phyloP scores from a whole-genome alignment of 2,113 vertebrate genomes.

The Callocephalon fimbriatum region DNA sequence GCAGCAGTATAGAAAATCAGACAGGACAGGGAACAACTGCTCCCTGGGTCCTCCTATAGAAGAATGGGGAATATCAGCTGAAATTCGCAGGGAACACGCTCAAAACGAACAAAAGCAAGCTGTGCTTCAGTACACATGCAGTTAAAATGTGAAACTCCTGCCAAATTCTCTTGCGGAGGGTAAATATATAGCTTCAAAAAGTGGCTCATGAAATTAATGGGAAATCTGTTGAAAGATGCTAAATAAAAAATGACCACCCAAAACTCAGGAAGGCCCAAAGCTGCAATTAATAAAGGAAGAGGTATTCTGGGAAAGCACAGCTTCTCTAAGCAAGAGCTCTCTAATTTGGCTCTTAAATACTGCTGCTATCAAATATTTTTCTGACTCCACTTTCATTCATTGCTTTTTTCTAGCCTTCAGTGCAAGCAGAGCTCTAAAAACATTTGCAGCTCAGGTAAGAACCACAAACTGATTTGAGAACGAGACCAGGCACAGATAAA shows the following conservation, averaged over 20 bases:
- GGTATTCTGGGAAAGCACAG: neutral
- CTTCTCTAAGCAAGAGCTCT: neutral
- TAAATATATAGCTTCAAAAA: neutral
- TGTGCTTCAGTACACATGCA: neutral
- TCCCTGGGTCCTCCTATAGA: neutral
- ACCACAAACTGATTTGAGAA: neutral
- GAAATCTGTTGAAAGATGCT: neutral
- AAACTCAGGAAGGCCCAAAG: neutral
- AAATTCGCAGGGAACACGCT: neutral
- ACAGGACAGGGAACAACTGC: neutral
- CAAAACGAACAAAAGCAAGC: neutral
- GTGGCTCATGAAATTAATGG: neutral
- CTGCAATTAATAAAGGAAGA: neutral
- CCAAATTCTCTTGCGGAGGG: neutral
- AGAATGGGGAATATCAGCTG: neutral
- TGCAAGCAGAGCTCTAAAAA: neutral
- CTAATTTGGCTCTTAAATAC: neutral
- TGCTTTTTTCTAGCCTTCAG: conserved; percentile 48
- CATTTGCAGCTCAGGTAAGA: conserved; percentile 61
- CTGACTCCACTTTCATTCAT: conserved; percentile 1
- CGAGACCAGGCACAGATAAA: neutral
- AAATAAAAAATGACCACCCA: neutral
- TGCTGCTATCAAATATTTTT: neutral
- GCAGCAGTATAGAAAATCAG: neutral
- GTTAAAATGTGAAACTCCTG: neutral